Evolutionary conservation across 2,888 invertebrate genomes (phyloP).

Genomic region (Harmothoe impar): DNA sequence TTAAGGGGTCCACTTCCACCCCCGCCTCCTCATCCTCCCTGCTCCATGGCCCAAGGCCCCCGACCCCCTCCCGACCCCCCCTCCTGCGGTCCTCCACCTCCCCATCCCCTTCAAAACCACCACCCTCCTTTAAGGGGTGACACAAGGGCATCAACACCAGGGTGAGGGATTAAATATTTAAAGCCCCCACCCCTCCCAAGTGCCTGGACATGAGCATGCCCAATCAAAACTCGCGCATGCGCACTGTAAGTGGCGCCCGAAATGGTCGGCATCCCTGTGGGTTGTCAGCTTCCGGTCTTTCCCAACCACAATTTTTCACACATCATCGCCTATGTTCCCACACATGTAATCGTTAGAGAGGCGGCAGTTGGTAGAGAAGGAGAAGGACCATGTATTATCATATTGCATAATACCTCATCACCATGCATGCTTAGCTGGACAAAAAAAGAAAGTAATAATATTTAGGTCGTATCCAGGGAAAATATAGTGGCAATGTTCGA

Average conservation of each 20-base stretch:
- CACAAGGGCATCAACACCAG: constrained; percentile 14
- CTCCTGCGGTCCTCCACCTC: neutral
- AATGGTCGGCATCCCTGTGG: neutral
- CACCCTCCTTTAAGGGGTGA: neutral
- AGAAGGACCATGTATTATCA: no score
- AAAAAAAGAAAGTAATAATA: no score
- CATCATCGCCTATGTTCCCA: no score
- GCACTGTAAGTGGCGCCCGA: neutral
- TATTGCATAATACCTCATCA: no score
- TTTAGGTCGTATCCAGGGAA: no score
- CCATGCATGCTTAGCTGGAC: no score
- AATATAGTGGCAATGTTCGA: no score
- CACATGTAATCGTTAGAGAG: no score
- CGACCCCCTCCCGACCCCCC: neutral
- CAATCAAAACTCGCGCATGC: neutral
- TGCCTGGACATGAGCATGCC: constrained; percentile 30
- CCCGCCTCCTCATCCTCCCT: neutral
- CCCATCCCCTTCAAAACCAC: neutral
- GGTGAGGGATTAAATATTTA: constrained; percentile 18
- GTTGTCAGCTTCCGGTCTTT: neutral
- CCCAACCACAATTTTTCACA: neutral
- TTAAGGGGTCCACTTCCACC: neutral
- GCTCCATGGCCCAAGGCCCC: neutral
- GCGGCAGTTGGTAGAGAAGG: no score
- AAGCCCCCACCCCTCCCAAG: neutral